phyloP scores from a whole-genome alignment of 2,113 vertebrate species.

The Pituophis catenifer region DNA sequence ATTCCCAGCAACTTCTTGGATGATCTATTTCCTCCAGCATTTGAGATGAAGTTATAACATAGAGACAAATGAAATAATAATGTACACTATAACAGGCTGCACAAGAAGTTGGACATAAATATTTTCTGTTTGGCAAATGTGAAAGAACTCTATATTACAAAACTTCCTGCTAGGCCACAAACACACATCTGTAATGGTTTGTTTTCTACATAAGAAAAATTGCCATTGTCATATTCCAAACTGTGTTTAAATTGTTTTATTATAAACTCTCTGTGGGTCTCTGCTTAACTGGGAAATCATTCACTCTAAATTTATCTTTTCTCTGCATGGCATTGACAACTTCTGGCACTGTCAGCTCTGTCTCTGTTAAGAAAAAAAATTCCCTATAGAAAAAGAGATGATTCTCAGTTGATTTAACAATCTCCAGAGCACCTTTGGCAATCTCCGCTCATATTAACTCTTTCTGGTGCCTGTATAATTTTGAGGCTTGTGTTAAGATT shows the following conservation, averaged over 20 bases:
- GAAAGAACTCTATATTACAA: slow-evolving; percentile 58
- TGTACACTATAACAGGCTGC: slow-evolving; percentile 48
- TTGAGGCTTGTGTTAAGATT: slow-evolving; percentile 44
- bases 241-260: slow-evolving; percentile 71
- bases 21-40: slow-evolving; percentile 39
- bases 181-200: slow-evolving; percentile 64
- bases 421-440: slow-evolving; percentile 42
- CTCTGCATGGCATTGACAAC: slow-evolving; percentile 52
- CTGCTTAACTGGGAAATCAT: slow-evolving; percentile 69
- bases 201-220: slow-evolving; percentile 71
- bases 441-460: slow-evolving; percentile 40
- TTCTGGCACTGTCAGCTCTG: slow-evolving; percentile 48
- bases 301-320: slow-evolving; percentile 68
- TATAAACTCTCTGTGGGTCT: slow-evolving; percentile 68
- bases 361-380: slow-evolving; percentile 47
- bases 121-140: slow-evolving; percentile 47
- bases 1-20: slow-evolving; percentile 29
- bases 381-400: slow-evolving; percentile 45
- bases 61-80: slow-evolving; percentile 57
- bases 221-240: slow-evolving; percentile 70
- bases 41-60: slow-evolving; percentile 32
- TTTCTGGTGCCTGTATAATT: slow-evolving; percentile 35
- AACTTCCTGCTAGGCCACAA: slow-evolving; percentile 60
- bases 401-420: slow-evolving; percentile 44
- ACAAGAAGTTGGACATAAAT: slow-evolving; percentile 52